Base-by-base conservation (phyloP, 2,888 invertebrate genomes). In the Chrysolina oricalcia region DNA sequence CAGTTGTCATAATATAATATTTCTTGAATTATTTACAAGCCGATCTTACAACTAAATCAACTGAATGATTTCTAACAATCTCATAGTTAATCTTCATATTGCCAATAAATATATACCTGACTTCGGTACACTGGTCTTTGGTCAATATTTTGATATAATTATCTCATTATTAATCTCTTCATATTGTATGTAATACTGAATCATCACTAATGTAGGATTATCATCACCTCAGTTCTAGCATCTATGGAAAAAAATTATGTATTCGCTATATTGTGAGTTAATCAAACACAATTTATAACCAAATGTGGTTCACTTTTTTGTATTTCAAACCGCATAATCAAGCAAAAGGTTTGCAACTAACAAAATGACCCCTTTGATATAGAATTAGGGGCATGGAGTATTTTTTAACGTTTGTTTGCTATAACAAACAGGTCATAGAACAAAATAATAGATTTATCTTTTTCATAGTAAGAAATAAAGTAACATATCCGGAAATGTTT, bases 81-180 rank as follows among this genome's bases (percentile, higher is more conserved):
- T 59, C 59, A 23, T 59, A 59, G 27, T 15, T 27, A 46, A 53
- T 53, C 13, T 59, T 27, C 27, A 27, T 59, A 59, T 59, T 59
- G 59, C 59, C 59, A 59, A 59, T 64, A 35, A 56, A 68, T 64
- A 70, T 66, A 46, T 70, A 70, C 74, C 74, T 70, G 74, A 74
- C 74, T 70, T 74, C 66, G 70, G 65, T 66, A 70, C 64, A 70
- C 65, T 74, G 65, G 74, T 74, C 74, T 74, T 74, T 69, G 74
- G 74, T 74, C 74, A 74, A 74, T 74, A 73, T 70, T 73, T 70
- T 56, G 65, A 70, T 73, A 65, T 67, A 73, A 50, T 41, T 46
- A 63, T 50, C 65, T 63, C 64, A 69, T 46, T 73, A 63, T 70
- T 40, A 56, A 56, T 70, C 43, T 59, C 27, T 59, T 46, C 62